Base-by-base conservation (phyloP, 2,113 vertebrate species). In the Mandrillus leucophaeus region DNA sequence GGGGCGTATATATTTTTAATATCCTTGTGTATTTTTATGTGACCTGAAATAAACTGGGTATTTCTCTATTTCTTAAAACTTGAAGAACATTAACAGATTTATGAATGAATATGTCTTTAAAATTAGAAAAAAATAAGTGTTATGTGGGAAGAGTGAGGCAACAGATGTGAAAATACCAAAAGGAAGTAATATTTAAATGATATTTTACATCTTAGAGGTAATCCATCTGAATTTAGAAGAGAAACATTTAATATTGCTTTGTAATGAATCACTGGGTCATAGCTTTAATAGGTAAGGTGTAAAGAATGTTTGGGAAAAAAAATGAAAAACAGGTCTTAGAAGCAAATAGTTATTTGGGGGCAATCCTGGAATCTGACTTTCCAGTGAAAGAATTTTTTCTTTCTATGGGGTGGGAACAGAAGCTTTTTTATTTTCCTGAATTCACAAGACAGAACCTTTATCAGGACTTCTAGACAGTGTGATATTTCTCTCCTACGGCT, bases 131-230 rank as follows among this genome's bases (percentile, higher is more conserved):
- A 50, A 50, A 68, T 90, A 80, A 25, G 72, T 92, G 52, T 90
- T 95, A 66, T 79, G 52, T 87, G 75, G 80, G 95, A 95, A 87
- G 40, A 94, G 18, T 82, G 50, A 95, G 35, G 84, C 57, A 92
- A 78, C 93, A 97, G 64, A 94, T 94, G 68, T 94, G 43, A 82
- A 97, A 95, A 95, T 96, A 94, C 45, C 95, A 94, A 95, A 96
- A 94, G 92, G 92, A 96, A 92, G 59, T 14, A 92, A 92, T 94
- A 95, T 95, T 92, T 92, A 97, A 94, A 85, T 95, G 57, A 78
- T 97, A 93, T 85, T 96, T 97, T 88, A 72, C 40, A 88, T 88
- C 35, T 93, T 97, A 70, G 81, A 92, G 57, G 89, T 23, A 89
- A 40, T 78, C 35, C 90, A 32, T 81, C 35, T 95, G 75, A 75